Evolutionary conservation across 2,888 invertebrate species (phyloP).

Genomic region (Hylaea fasciaria): DNA sequence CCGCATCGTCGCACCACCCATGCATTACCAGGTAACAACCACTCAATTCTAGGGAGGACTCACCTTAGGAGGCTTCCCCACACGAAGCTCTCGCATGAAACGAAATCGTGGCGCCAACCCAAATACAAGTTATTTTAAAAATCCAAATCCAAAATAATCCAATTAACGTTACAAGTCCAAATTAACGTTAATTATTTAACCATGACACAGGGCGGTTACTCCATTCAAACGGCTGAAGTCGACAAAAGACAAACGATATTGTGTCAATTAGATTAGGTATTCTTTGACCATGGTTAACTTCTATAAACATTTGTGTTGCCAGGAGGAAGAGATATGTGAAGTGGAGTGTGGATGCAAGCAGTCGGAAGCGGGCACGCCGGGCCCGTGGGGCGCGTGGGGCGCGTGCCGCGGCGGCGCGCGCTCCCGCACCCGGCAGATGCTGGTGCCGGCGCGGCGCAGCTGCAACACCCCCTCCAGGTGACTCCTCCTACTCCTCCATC

Average conservation of each 20-base stretch:
- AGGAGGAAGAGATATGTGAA: not conserved
- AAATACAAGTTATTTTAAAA: too few relatives aligned
- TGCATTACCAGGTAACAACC: conserved; percentile 65
- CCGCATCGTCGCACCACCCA: conserved; percentile 69
- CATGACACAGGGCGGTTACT: too few relatives aligned
- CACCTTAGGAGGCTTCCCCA: too few relatives aligned
- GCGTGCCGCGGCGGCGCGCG: conserved; percentile 75
- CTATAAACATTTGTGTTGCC: not conserved
- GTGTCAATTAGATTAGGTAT: too few relatives aligned
- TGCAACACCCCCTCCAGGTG: conserved; percentile 72
- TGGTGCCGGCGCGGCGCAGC: conserved; percentile 61
- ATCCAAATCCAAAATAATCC: too few relatives aligned
- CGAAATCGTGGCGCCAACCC: too few relatives aligned
- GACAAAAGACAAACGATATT: too few relatives aligned
- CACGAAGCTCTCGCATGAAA: too few relatives aligned
- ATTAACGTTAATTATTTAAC: too few relatives aligned
- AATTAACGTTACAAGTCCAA: too few relatives aligned
- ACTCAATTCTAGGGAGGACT: not conserved
- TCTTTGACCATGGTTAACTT: too few relatives aligned
- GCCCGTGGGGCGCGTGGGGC: conserved; percentile 78
- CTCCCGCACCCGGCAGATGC: conserved; percentile 71
- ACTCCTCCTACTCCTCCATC: not conserved
- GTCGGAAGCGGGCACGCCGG: conserved; percentile 62
- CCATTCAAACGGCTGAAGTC: too few relatives aligned
- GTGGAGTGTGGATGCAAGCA: not conserved